A percentile compares a stretch with the other conserved stretches of the same genome.
These are phyloP conservation scores for Myotis findleyi DNA, from an alignment of 2,797 vertebrate genomes.

Conservation along the genomic window DNA sequence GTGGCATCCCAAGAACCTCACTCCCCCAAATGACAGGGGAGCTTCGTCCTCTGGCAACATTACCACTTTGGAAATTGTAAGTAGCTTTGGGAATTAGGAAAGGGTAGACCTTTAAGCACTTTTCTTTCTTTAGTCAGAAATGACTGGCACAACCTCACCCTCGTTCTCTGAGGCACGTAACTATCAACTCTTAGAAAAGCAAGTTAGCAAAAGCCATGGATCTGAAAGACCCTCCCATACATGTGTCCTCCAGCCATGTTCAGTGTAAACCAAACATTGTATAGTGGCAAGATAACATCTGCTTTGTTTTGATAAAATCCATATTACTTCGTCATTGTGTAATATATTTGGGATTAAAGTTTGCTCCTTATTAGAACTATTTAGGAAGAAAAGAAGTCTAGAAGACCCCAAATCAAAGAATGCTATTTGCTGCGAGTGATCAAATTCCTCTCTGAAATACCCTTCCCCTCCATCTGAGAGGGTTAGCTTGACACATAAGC, in stretches of 20 bases:
- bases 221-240: neutral
- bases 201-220: neutral
- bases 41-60: no score
- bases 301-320: slow-evolving; percentile 21
- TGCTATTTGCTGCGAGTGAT: neutral
- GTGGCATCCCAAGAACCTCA: no score
- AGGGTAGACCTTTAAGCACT: neutral
- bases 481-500: no score
- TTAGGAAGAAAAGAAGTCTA: slow-evolving; percentile 28
- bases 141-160: neutral
- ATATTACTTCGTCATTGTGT: neutral
- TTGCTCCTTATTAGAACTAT: neutral
- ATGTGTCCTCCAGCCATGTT: neutral
- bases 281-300: neutral
- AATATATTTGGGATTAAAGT: slow-evolving; percentile 17
- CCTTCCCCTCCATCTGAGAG: neutral
- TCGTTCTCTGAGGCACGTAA: neutral
- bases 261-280: neutral
- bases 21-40: no score
- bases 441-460: neutral
- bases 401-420: slow-evolving; percentile 12
- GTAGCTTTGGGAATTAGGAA: slow-evolving; percentile 46
- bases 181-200: neutral
- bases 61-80: slow-evolving; percentile 36
- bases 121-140: slow-evolving; percentile 49